phyloP scores from a whole-genome alignment of 2,888 invertebrate genomes.

The Andrena camellia region DNA sequence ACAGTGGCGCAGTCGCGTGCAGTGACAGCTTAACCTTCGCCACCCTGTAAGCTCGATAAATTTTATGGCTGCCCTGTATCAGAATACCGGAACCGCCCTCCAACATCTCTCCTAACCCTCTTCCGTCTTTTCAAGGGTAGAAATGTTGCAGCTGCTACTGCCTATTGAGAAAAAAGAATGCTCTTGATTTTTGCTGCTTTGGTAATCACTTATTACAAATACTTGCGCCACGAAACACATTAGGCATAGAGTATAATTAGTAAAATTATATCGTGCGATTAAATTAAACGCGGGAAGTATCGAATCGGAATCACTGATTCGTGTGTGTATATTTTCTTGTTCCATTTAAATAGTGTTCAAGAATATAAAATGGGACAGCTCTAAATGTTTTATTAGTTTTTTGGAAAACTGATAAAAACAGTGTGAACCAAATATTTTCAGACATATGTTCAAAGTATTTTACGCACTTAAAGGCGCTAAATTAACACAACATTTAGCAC shows the following conservation, averaged over 20 bases:
- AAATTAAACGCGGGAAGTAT: neutral
- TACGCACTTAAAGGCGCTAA: too few relatives aligned
- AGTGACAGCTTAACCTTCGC: slow-evolving; percentile 70
- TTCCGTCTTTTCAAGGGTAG: slow-evolving; percentile 45
- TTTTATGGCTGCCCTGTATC: slow-evolving; percentile 74
- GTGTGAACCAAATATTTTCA: too few relatives aligned
- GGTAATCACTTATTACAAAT: neutral
- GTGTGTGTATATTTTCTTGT: neutral
- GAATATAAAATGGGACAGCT: too few relatives aligned
- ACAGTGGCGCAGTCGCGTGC: slow-evolving; percentile 41
- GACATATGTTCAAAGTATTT: too few relatives aligned
- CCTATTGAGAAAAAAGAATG: neutral
- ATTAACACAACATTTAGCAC: too few relatives aligned
- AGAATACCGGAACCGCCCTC: slow-evolving; percentile 64
- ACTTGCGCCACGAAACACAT: neutral
- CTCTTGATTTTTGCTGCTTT: slow-evolving; percentile 20
- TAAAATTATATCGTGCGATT: neutral
- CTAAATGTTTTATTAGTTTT: too few relatives aligned
- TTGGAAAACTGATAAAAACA: too few relatives aligned
- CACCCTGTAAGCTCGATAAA: slow-evolving; percentile 77
- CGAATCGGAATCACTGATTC: neutral
- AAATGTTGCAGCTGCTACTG: slow-evolving; percentile 53
- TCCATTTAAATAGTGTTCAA: too few relatives aligned
- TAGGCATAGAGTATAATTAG: neutral
- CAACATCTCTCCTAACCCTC: slow-evolving; percentile 56